Evolutionary conservation across 2,113 vertebrate species (phyloP), one percentile per base, ranked within the genome.

Genomic region (Athene noctua): DNA sequence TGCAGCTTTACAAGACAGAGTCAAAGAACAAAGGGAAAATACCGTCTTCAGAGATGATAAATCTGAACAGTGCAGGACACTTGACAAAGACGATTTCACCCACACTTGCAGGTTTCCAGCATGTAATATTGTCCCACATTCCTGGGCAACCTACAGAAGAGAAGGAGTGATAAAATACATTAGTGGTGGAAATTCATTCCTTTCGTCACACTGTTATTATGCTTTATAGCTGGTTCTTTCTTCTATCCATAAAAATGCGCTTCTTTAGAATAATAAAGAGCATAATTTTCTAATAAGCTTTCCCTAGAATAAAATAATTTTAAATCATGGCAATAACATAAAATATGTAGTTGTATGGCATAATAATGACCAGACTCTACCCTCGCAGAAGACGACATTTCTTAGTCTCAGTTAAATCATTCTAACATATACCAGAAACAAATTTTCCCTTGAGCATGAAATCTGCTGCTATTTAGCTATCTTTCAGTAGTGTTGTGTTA

Each of bases 51-150:
- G 99, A 98, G 62, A 97, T 98, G 94, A 99, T 98, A 94, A 99
- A 97, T 42, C 97, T 98, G 96, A 99, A 99, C 67, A 99, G 95
- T 14, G 99, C 99, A 0, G 99, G 99, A 92, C 99, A 99, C 96
- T 97, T 99, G 88, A 99, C 99, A 44, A 98, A 97, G 74, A 99
- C 99, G 0, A 99, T 98, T 80, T 99, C 98, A 0, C 99, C 99
- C 6, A 99, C 91, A 0, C 68, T 97, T 29, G 99, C 98, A 1
- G 98, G 98, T 97, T 99, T 98, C 99, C 99, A 99, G 87, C 99
- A 99, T 0, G 99, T 99, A 92, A 99, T 98, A 51, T 99, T 99
- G 93, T 99, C 99, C 99, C 99, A 99, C 98, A 99, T 98, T 97
- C 99, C 99, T 0, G 98, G 98, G 91, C 99, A 99, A 38, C 96